phyloP scores from a whole-genome alignment of 2,888 invertebrate genomes.

The Ennomos erosarius region DNA sequence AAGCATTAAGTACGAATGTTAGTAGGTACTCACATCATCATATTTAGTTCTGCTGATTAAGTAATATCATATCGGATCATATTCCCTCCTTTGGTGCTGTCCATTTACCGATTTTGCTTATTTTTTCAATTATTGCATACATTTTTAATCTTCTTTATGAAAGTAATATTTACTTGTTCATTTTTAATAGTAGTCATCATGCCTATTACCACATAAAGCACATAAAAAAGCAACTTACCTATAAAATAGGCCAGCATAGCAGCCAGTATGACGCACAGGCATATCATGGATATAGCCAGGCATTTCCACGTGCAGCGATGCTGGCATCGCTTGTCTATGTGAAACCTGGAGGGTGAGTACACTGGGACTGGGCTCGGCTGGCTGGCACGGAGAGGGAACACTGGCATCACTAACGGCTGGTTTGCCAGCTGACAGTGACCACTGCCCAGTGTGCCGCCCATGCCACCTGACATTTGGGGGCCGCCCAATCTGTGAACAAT shows the following conservation, averaged over 20 bases:
- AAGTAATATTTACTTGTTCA: no score
- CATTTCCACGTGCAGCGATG: constrained; percentile 99
- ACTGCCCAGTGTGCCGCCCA: constrained; percentile 87
- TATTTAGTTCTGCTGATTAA: no score
- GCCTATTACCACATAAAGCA: no score
- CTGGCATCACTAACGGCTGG: constrained; percentile 94
- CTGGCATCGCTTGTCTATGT: constrained; percentile 97
- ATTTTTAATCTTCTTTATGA: no score
- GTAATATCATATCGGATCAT: no score
- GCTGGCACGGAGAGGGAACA: constrained; percentile 93
- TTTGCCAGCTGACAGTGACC: constrained; percentile 89
- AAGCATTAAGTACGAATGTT: no score
- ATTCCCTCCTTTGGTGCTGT: no score
- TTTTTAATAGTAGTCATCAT: no score
- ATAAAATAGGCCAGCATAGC: constrained; percentile 98
- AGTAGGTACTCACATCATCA: no score
- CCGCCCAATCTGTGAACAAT: constrained; percentile 79
- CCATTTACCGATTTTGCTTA: no score
- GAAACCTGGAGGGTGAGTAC: constrained; percentile 96
- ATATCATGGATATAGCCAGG: constrained; percentile 96
- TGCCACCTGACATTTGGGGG: constrained; percentile 83
- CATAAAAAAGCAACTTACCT: constrained; percentile 88
- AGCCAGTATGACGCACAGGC: constrained; percentile 94
- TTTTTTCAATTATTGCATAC: no score
- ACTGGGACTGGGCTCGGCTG: constrained; percentile 91